Evolutionary conservation across 2,888 invertebrate genomes (phyloP).

Genomic region (Scrobipalpa atriplicella): DNA sequence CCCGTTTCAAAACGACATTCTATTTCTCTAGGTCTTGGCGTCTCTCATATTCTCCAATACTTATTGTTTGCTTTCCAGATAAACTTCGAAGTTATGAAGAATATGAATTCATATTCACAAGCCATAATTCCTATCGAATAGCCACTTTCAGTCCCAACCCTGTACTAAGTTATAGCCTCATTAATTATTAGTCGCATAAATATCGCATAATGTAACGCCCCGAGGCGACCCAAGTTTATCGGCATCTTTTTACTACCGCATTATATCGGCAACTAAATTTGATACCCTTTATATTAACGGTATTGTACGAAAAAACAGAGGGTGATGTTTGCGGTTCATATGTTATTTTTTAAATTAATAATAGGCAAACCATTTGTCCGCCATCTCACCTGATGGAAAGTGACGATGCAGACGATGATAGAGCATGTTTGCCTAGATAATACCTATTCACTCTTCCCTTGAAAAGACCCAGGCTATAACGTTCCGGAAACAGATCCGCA

Average conservation of each 20-base stretch:
- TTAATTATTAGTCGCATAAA: constrained; percentile 47
- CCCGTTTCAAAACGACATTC: no score
- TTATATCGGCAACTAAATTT: constrained; percentile 20
- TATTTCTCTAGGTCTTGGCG: no score
- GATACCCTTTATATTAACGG: constrained; percentile 18
- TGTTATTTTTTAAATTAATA: not conserved
- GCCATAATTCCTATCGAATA: constrained; percentile 4
- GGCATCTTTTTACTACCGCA: constrained; percentile 3
- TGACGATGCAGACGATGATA: no score
- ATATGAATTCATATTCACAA: not conserved
- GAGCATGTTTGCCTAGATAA: no score
- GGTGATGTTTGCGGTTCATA: not conserved
- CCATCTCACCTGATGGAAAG: no score
- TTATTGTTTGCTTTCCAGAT: not conserved
- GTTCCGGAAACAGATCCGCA: no score
- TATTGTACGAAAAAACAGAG: no score
- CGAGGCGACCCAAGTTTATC: constrained; percentile 7
- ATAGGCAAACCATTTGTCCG: no score
- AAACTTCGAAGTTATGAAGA: no score
- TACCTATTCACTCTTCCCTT: no score
- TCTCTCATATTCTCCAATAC: not conserved
- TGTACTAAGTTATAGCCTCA: constrained; percentile 36
- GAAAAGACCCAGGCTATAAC: no score
- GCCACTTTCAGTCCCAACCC: constrained; percentile 13
- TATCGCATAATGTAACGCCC: constrained; percentile 36